Conservation (phyloP, 2,113 vertebrate genomes). For the Equus przewalskii region DNA sequence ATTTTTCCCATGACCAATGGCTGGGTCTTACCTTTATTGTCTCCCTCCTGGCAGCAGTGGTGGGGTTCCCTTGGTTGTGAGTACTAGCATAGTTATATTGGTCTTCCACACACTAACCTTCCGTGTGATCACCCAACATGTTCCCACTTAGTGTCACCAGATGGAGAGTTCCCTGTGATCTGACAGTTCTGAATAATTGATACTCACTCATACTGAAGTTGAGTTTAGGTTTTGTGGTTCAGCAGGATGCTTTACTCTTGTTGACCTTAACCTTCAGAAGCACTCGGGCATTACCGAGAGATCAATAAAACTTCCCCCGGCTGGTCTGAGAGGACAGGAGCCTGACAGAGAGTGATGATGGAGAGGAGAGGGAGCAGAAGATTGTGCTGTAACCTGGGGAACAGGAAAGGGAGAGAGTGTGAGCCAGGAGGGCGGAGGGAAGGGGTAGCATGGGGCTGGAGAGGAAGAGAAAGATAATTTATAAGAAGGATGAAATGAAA, state of each 20-base stretch:
- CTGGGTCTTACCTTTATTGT: background rate
- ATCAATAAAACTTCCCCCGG: background rate
- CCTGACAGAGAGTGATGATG: conserved; percentile 78
- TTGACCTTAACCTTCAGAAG: conserved; percentile 79
- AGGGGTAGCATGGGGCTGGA: fast-evolving
- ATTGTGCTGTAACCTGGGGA: background rate
- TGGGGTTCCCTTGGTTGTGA: background rate
- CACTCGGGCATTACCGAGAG: background rate
- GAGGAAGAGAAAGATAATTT: background rate
- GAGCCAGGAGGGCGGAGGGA: fast-evolving
- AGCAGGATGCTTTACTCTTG: conserved; percentile 75
- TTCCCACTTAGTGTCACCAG: conserved; percentile 65
- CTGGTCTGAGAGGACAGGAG: conserved; percentile 49
- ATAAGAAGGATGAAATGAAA: background rate
- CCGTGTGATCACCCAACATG: background rate
- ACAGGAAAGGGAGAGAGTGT: fast-evolving
- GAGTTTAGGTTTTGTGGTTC: conserved; percentile 84
- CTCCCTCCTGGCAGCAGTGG: background rate
- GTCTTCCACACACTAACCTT: background rate
- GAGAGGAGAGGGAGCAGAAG: background rate
- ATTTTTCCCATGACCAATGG: background rate
- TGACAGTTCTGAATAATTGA: conserved; percentile 86
- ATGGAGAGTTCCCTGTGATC: conserved; percentile 73
- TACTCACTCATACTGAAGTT: conserved; percentile 78
- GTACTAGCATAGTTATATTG: too few species aligned